Evolutionary conservation across 2,797 vertebrate species (phyloP), one percentile per base, ranked within the genome.

Genomic region (Girardinus metallicus): DNA sequence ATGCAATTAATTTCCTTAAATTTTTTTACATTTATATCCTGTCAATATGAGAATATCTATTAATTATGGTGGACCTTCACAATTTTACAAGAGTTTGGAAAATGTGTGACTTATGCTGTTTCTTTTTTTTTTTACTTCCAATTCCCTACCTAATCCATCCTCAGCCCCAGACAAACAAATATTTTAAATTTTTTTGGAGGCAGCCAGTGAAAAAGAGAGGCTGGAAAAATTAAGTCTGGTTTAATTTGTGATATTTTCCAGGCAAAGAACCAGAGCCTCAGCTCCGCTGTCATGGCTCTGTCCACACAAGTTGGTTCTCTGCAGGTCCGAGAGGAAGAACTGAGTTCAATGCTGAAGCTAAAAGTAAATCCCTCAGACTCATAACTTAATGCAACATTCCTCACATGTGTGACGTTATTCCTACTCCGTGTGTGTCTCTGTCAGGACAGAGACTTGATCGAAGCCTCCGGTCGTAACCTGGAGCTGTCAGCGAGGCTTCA

Each of bases 291-390:
- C 75, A 87, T 94, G 89, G 94, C 96, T 44, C 94, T 98, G 81
- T 97, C 97, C 76, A 91, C 94, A 79, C 97, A 96, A 79, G 91
- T 96, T 62, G 96, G 97, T 47, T 96, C 96, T 66, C 90, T 98
- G 83, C 96, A 97, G 87, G 97, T 95, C 0, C 96, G 96, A 26
- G 97, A 98, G 77, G 96, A 97, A 89, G 96, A 97, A 55, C 95
- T 98, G 44, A 93, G 96, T 29, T 95, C 96, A 0, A 95, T 96
- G 95, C 96, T 98, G 68, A 96, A 95, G 86, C 93, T 97, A 18
- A 98, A 98, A 97, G 97, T 98, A 73, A 44, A 4, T 60, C 0
- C 34, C 23, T 8, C 5, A 49, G 9, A 47, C 70, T 62, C 15
- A 0, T 5, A 23, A 5, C 21, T 26, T 13, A 26, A 43, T 44